Conservation (phyloP, 2,797 vertebrate genomes). For the Anguilla obscura region DNA sequence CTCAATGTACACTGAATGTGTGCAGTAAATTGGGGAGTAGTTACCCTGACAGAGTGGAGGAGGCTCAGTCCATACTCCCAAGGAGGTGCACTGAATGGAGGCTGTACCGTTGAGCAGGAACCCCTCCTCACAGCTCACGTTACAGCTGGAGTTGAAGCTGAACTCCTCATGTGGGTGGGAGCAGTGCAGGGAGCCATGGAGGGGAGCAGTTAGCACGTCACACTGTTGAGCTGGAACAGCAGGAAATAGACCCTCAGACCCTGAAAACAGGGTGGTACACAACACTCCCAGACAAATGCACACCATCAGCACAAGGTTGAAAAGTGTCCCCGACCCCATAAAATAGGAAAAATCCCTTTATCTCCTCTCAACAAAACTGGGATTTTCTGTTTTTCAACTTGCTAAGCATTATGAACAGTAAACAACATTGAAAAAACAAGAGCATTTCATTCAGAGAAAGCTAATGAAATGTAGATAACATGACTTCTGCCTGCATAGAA, state of each 20-base stretch:
- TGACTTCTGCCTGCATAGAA: not conserved
- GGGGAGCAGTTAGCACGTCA: not conserved
- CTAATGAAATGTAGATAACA: not conserved
- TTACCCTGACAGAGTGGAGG: not conserved
- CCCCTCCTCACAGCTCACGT: conserved; percentile 51
- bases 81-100: conserved; percentile 47
- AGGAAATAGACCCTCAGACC: not conserved
- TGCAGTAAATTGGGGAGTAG: not conserved
- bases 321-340: not conserved
- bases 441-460: not conserved
- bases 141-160: conserved; percentile 52
- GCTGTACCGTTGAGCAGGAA: conserved; percentile 55
- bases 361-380: not conserved
- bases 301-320: not conserved
- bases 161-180: conserved; percentile 46
- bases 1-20: conserved; percentile 16
- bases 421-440: not conserved
- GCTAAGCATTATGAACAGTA: not conserved
- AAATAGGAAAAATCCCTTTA: not conserved
- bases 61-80: conserved; percentile 42
- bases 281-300: not conserved
- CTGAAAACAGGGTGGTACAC: not conserved
- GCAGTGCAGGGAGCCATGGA: conserved; percentile 48
- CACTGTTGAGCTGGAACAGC: conserved; percentile 33
- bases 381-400: not conserved